Evolutionary conservation across 2,797 vertebrate genomes (phyloP).

Genomic region (Tolypeutes matacus): DNA sequence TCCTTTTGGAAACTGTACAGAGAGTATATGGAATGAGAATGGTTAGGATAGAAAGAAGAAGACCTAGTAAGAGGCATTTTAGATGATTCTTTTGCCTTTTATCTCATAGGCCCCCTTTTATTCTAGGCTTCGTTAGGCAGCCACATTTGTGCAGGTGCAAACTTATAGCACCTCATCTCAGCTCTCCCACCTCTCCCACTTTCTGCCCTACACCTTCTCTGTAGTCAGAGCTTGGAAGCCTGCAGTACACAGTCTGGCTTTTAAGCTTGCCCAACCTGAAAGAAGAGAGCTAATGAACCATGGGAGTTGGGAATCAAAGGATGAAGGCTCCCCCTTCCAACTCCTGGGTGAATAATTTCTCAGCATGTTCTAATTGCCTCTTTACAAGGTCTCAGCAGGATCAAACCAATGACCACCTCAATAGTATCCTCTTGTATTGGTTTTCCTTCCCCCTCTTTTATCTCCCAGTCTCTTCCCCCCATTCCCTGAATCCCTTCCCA

Average conservation of each 20-base stretch:
- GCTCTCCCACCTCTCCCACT: no score
- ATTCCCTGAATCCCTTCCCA: neutral
- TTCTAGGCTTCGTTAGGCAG: neutral
- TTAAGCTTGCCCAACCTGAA: neutral
- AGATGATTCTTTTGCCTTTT: accelerated
- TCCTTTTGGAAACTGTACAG: neutral
- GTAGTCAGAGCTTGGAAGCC: neutral
- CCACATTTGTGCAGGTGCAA: neutral
- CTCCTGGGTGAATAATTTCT: neutral
- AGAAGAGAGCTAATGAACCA: neutral
- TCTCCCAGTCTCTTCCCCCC: neutral
- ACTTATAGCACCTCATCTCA: neutral
- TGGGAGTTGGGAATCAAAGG: neutral
- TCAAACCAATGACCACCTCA: neutral
- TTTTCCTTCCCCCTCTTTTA: neutral
- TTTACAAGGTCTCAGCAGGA: neutral
- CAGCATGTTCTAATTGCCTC: neutral
- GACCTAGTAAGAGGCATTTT: neutral
- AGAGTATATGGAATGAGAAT: neutral
- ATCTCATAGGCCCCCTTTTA: neutral
- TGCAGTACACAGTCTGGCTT: no score
- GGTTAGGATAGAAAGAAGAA: neutral
- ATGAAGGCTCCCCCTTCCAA: no score
- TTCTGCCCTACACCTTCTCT: neutral
- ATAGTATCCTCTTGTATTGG: neutral